Evolutionary conservation across 2,113 vertebrate species (phyloP).

Genomic region (Euleptes europaea): DNA sequence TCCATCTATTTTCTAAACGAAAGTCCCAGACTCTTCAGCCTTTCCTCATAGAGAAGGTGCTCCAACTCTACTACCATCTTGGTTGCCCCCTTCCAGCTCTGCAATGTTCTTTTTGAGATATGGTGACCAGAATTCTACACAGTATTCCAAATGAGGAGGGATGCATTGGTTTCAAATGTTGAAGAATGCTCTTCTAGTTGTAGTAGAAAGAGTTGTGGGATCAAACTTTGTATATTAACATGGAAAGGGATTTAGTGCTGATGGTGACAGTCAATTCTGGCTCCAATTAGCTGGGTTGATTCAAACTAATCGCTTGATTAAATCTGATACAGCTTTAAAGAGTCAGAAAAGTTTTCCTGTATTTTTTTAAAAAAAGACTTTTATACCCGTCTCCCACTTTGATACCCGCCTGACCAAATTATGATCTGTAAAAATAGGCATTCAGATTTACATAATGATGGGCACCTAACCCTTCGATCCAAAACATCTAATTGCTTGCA

Average conservation of each 20-base stretch:
- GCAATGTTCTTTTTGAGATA: too few species aligned
- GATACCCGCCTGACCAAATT: background rate
- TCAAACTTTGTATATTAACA: background rate
- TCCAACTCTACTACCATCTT: too few species aligned
- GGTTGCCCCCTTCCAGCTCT: too few species aligned
- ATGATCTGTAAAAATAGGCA: background rate
- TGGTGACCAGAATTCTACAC: too few species aligned
- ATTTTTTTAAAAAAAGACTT: background rate
- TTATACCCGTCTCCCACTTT: background rate
- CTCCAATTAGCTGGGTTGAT: background rate
- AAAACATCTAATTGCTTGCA: background rate
- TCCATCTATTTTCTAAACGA: too few species aligned
- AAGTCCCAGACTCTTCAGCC: too few species aligned
- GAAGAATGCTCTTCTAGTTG: too few species aligned
- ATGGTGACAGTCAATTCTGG: background rate
- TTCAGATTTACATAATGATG: background rate
- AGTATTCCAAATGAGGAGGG: too few species aligned
- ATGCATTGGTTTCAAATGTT: too few species aligned
- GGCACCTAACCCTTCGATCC: background rate
- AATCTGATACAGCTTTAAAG: background rate
- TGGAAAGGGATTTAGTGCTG: background rate
- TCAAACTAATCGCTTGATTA: background rate
- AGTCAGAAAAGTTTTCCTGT: background rate
- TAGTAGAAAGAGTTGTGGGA: too few species aligned
- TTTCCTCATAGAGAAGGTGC: too few species aligned